phyloP scores from a whole-genome alignment of 53 echinoderm and acorn worm genomes.

The Stichopus horrens region DNA sequence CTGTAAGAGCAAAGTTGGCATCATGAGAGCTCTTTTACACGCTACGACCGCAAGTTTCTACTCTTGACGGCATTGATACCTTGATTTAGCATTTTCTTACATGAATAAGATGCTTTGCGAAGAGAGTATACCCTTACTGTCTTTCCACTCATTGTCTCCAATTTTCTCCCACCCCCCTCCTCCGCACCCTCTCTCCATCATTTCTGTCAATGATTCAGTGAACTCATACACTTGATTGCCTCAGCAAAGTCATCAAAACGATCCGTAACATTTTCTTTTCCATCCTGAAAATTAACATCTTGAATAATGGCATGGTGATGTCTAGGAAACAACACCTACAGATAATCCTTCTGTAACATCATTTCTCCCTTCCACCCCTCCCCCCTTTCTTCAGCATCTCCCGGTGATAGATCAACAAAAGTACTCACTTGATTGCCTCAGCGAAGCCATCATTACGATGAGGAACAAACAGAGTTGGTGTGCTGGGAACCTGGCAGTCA shows the following conservation, averaged over 20 bases:
- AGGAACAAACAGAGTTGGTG: slow-evolving; percentile 96
- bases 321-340: too few species aligned
- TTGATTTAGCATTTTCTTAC: too few species aligned
- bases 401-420: not conserved
- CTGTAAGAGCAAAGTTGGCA: too few species aligned
- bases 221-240: not conserved
- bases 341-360: not conserved
- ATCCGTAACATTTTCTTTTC: not conserved
- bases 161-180: too few species aligned
- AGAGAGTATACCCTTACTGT: too few species aligned
- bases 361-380: not conserved
- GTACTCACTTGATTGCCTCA: slow-evolving; percentile 92
- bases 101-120: too few species aligned
- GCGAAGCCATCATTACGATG: slow-evolving; percentile 90
- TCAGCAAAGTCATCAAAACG: not conserved
- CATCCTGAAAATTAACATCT: too few species aligned
- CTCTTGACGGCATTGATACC: too few species aligned
- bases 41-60: too few species aligned
- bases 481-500: slow-evolving; percentile 93
- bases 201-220: not conserved
- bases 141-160: too few species aligned
- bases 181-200: not conserved
- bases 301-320: too few species aligned
- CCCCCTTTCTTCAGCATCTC: not conserved
- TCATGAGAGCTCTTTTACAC: too few species aligned